Percentiles rank a stretch among this genome's conserved stretches.
phyloP scores from a whole-genome alignment of 2,113 vertebrate species.

The Zapus hudsonius region DNA sequence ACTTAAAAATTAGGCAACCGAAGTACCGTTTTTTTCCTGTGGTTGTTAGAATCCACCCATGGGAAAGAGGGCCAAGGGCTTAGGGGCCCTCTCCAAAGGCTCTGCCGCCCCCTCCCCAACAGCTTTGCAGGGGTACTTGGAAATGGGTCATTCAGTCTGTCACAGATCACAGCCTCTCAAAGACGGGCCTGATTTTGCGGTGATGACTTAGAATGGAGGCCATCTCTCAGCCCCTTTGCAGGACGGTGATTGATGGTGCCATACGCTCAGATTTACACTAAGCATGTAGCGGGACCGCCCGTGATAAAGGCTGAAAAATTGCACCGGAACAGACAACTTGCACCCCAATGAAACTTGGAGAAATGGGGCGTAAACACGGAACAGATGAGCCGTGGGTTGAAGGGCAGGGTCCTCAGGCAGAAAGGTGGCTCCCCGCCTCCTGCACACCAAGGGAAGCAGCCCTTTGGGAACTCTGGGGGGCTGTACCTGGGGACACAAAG shows the following conservation, averaged over 20 bases:
- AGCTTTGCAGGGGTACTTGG: slow-evolving; percentile 32
- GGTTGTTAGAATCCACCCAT: neutral
- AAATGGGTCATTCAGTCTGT: slow-evolving; percentile 81
- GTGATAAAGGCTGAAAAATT: slow-evolving; percentile 50
- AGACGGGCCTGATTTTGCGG: slow-evolving; percentile 70
- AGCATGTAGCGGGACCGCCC: neutral
- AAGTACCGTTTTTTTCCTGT: neutral
- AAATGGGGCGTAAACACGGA: neutral
- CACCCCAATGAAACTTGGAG: neutral
- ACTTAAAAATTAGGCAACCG: neutral
- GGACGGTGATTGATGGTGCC: slow-evolving; percentile 48
- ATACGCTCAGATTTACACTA: slow-evolving; percentile 32
- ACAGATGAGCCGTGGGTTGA: neutral
- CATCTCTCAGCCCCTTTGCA: slow-evolving; percentile 52
- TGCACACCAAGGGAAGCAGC: neutral
- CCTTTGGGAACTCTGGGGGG: neutral
- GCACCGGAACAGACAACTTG: neutral
- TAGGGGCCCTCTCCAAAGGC: neutral
- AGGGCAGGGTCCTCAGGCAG: neutral
- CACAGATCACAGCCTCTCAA: slow-evolving; percentile 76
- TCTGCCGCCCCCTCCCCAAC: neutral
- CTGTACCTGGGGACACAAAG: neutral
- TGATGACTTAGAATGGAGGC: slow-evolving; percentile 67
- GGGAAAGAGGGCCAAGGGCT: neutral
- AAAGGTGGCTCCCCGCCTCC: neutral